Base-by-base conservation (phyloP, 2,888 invertebrate species). In the Chydorus sphaericus region DNA sequence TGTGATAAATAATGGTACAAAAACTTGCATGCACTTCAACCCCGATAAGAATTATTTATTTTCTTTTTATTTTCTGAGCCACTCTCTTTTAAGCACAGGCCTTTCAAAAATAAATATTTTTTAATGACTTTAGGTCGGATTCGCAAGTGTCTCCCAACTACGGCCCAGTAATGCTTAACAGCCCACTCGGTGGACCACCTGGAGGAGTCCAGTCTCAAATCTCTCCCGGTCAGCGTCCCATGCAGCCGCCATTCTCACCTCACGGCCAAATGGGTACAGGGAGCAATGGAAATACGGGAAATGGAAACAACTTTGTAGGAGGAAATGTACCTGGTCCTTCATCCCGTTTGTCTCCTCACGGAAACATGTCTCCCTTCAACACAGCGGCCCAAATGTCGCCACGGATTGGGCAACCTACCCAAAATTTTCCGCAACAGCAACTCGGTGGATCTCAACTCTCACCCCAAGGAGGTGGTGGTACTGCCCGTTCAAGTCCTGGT, bases 71-170 rank as follows among this genome's bases (percentile, higher is more conserved):
- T 33, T 14, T 33, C 14, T 33, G 8, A 10, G 8, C 33, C 33
- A 33, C 14, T 33, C 14, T 33, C 33, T 14, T 33, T 33, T 8
- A 10, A 33, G 14, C 8, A 33, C 33, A 33, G 14, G 8, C 14
- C 33, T 33, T 10, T 10, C 8, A 33, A 14, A 23, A 48, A 48
- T 57, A 39, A 16, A 1, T 1, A 20, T 39, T 39, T 39, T 14
- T 4, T 16, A 10, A 20, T 39, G 39, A 8, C 16, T 16, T 39
- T 16, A 44, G 44, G 61, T 68, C 74, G 63, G 75, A 75, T 63
- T 71, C 73, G 52, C 75, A 80, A 67, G 73, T 82, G 60, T 83
- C 82, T 63, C 81, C 82, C 37, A 76, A 73, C 65, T 79, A 77
- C 66, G 71, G 74, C 62, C 69, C 69, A 61, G 69, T 66, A 28